Percentiles rank a stretch among this genome's conserved stretches.
phyloP scores from a whole-genome alignment of 1,140 invertebrate species.

The Carposina sasakii region DNA sequence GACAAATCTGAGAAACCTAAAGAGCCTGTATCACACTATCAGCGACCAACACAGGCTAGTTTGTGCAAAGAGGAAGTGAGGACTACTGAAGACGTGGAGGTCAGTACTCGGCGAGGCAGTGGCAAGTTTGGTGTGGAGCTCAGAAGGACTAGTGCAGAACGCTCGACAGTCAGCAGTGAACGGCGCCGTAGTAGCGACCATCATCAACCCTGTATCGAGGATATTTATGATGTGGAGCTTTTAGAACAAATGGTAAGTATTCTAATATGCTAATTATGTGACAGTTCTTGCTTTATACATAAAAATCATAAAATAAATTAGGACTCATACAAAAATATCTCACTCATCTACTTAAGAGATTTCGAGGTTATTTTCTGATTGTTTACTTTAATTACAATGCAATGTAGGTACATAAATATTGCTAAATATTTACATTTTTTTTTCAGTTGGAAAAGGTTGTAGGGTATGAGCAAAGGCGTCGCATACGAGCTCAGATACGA shows the following conservation, averaged over 20 bases:
- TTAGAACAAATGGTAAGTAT: slow-evolving; percentile 78
- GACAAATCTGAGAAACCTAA: slow-evolving; percentile 36
- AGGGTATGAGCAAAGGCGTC: slow-evolving; percentile 81
- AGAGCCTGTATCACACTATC: slow-evolving; percentile 49
- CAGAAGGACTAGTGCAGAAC: slow-evolving; percentile 69
- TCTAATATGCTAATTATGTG: too few relatives aligned
- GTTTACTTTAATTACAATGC: too few relatives aligned
- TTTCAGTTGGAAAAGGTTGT: slow-evolving; percentile 81
- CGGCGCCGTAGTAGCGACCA: slow-evolving; percentile 61
- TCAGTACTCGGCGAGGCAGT: slow-evolving; percentile 64
- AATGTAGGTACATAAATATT: too few relatives aligned
- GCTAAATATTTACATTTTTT: too few relatives aligned
- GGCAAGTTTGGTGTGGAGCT: slow-evolving; percentile 79
- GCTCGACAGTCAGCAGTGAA: slow-evolving; percentile 49
- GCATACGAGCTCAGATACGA: slow-evolving; percentile 83
- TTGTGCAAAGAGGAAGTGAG: slow-evolving; percentile 52
- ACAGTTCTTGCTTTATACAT: too few relatives aligned
- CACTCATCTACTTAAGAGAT: too few relatives aligned
- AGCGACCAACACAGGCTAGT: slow-evolving; percentile 53
- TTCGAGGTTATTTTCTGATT: too few relatives aligned
- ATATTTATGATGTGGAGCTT: slow-evolving; percentile 79
- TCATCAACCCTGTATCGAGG: slow-evolving; percentile 75
- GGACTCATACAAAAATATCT: too few relatives aligned
- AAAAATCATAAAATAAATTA: too few relatives aligned
- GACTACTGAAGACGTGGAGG: slow-evolving; percentile 40